Percentiles rank a stretch among this genome's conserved stretches.
These are phyloP conservation scores for Zosterops hypoxanthus DNA, from an alignment of 2,113 vertebrate genomes.

Conservation along the genomic window DNA sequence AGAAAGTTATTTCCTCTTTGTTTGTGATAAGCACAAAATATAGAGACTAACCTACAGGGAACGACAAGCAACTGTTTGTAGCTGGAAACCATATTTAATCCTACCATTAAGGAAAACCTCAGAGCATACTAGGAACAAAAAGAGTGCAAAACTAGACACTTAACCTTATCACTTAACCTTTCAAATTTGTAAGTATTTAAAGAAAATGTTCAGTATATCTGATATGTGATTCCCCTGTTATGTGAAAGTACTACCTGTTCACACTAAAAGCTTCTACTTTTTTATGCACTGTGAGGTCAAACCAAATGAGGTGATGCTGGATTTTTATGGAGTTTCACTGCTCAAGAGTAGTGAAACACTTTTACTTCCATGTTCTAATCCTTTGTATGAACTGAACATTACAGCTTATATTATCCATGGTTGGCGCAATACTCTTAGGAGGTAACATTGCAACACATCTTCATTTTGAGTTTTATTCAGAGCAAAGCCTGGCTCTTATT, in stretches of 20 bases:
- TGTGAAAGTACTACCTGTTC: neutral
- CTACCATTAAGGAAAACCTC: slow-evolving; percentile 68
- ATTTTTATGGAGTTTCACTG: neutral
- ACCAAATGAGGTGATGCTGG: neutral
- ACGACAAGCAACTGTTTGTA: slow-evolving; percentile 61
- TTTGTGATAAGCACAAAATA: slow-evolving; percentile 74
- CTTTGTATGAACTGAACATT: neutral
- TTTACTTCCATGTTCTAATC: neutral
- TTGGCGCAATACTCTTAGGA: neutral
- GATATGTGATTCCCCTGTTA: neutral
- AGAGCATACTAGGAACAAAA: slow-evolving; percentile 53
- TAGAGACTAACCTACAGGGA: slow-evolving; percentile 64
- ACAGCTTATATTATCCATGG: neutral
- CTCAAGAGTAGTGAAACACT: neutral
- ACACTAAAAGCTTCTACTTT: neutral
- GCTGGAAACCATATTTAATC: slow-evolving; percentile 75
- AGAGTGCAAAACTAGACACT: slow-evolving; percentile 59
- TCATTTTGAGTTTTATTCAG: neutral
- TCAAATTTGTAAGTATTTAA: slow-evolving; percentile 46
- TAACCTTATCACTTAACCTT: slow-evolving; percentile 73
- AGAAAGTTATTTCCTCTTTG: slow-evolving; percentile 78
- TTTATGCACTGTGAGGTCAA: neutral
- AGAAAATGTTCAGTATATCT: slow-evolving; percentile 35
- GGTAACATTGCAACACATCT: neutral
- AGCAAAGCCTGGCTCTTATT: neutral